phyloP scores from a whole-genome alignment of 2,888 invertebrate genomes.

The Campoplex nolae region DNA sequence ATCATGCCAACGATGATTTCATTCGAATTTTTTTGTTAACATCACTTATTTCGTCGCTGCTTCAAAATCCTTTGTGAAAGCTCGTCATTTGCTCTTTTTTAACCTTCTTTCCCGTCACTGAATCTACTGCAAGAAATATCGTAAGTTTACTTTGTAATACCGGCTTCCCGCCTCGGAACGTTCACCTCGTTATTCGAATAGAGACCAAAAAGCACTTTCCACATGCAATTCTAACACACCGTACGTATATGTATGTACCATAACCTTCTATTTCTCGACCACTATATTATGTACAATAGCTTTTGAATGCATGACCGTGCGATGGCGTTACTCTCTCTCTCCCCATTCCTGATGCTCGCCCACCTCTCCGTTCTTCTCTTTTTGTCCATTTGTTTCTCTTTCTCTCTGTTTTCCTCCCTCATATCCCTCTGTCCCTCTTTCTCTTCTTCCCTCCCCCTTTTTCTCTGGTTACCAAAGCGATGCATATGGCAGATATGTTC shows the following conservation, averaged over 20 bases:
- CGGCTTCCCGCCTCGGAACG: slow-evolving; percentile 13
- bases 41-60: background rate
- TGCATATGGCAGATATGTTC: slow-evolving; percentile 67
- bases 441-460: background rate
- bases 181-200: slow-evolving; percentile 30
- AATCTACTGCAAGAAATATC: slow-evolving; percentile 22
- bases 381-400: background rate
- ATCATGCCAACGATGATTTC: background rate
- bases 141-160: slow-evolving; percentile 21
- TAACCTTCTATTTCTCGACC: slow-evolving; percentile 50
- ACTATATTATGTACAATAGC: slow-evolving; percentile 55
- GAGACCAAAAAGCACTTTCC: slow-evolving; percentile 43
- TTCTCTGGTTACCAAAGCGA: slow-evolving; percentile 37
- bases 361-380: background rate
- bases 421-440: background rate
- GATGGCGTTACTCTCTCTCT: slow-evolving; percentile 31
- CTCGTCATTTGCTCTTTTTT: background rate
- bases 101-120: background rate
- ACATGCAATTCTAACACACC: slow-evolving; percentile 33
- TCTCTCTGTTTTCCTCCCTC: slow-evolving; percentile 8
- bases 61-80: background rate
- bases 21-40: background rate
- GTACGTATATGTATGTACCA: slow-evolving; percentile 14
- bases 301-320: slow-evolving; percentile 46
- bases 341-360: background rate